These are phyloP conservation scores for Brevimyrus niger DNA, from an alignment of 2,113 vertebrate genomes.

Conservation along the genomic window DNA sequence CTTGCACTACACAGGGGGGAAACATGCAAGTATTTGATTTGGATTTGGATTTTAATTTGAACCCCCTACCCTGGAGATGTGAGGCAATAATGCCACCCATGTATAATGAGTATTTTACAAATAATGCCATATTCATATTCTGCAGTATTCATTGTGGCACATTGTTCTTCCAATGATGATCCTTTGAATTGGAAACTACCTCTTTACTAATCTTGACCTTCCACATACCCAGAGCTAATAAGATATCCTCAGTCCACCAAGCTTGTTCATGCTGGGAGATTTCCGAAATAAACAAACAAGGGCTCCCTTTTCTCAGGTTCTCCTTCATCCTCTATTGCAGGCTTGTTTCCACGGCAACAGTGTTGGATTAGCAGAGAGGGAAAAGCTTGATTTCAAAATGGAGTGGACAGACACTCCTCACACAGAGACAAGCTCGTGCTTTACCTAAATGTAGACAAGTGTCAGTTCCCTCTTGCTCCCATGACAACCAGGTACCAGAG, in stretches of 20 bases:
- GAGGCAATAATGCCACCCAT: background rate
- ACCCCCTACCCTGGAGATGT: background rate
- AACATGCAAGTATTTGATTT: background rate
- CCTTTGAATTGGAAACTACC: slow-evolving; percentile 1
- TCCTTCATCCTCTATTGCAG: slow-evolving; percentile 50
- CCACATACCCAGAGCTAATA: background rate
- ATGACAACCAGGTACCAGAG: slow-evolving; percentile 65
- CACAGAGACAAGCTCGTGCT: slow-evolving; percentile 58
- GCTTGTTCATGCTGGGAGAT: slow-evolving; percentile 33
- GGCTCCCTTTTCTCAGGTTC: slow-evolving; percentile 56
- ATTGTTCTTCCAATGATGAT: background rate
- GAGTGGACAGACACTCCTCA: slow-evolving; percentile 39
- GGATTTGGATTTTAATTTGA: background rate
- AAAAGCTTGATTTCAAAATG: slow-evolving; percentile 28
- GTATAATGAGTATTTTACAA: background rate
- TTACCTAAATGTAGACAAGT: slow-evolving; percentile 54
- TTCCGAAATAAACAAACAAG: slow-evolving; percentile 65
- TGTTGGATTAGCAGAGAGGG: slow-evolving; percentile 65
- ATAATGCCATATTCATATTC: background rate
- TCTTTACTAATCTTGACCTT: slow-evolving; percentile 10
- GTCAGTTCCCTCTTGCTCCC: slow-evolving; percentile 64
- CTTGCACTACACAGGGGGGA: background rate
- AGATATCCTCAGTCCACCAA: slow-evolving; percentile 45
- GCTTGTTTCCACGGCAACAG: slow-evolving; percentile 70
- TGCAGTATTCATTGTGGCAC: background rate